Evolutionary conservation across 2,888 invertebrate genomes (phyloP).

Genomic region (Agriopis marginaria): DNA sequence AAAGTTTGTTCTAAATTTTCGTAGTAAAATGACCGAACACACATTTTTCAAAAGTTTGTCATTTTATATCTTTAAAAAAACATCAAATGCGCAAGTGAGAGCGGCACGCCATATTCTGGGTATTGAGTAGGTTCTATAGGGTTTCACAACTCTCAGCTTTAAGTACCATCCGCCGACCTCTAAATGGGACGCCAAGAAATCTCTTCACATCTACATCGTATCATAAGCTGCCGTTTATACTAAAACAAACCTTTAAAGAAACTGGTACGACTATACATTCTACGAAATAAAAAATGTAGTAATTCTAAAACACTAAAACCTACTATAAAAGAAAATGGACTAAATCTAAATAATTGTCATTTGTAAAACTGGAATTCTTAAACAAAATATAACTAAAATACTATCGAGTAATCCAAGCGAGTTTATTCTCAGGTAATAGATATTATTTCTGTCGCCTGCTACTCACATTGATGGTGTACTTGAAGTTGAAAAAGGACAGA

Average conservation of each 20-base stretch:
- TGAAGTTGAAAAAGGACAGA: not conserved
- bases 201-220: not conserved
- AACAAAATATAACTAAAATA: conserved; percentile 8
- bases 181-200: conserved; percentile 4
- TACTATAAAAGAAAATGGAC: conserved; percentile 36
- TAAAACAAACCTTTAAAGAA: conserved; percentile 4
- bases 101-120: no score
- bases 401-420: not conserved
- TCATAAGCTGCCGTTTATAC: conserved; percentile 30
- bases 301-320: conserved; percentile 38
- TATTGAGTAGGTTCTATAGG: not conserved
- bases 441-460: not conserved
- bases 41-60: no score
- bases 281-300: conserved; percentile 26
- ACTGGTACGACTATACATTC: not conserved
- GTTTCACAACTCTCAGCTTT: conserved; percentile 13
- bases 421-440: not conserved
- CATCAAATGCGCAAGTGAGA: no score
- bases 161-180: conserved; percentile 32
- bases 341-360: conserved; percentile 22
- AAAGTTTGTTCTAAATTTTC: not conserved
- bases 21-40: no score
- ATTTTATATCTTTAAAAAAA: no score
- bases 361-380: conserved; percentile 10
- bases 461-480: not conserved